These are phyloP conservation scores for Pterostichus madidus DNA, from an alignment of 2,888 invertebrate species.

Conservation along the genomic window DNA sequence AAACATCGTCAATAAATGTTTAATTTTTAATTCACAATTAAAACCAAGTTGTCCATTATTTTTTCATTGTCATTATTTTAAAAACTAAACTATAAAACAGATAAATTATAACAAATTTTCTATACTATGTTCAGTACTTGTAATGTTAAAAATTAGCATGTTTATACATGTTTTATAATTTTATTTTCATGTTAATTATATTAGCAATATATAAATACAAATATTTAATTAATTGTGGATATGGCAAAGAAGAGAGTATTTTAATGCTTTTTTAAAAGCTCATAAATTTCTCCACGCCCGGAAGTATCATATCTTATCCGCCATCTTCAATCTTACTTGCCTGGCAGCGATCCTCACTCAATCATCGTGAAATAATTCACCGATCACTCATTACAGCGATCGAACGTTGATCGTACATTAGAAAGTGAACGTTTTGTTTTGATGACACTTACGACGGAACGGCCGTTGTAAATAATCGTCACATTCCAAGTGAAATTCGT, in stretches of 20 bases:
- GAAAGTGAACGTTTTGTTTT: slow-evolving; percentile 52
- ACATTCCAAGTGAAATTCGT: slow-evolving; percentile 52
- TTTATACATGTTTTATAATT: too few species aligned
- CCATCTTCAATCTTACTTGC: slow-evolving; percentile 19
- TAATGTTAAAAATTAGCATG: too few species aligned
- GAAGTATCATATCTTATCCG: slow-evolving; percentile 4
- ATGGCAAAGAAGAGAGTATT: neutral
- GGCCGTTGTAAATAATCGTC: neutral
- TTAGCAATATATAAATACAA: too few species aligned
- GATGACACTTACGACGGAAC: slow-evolving; percentile 1
- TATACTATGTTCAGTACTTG: too few species aligned
- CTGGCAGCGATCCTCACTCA: neutral
- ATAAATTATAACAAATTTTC: too few species aligned
- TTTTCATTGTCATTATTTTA: too few species aligned
- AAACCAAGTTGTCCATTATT: too few species aligned
- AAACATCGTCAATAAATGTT: too few species aligned
- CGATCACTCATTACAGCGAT: neutral
- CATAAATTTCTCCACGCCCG: slow-evolving; percentile 5
- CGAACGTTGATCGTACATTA: slow-evolving; percentile 10
- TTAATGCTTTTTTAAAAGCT: slow-evolving; percentile 36
- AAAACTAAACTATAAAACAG: too few species aligned
- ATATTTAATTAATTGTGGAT: too few species aligned
- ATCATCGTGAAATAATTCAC: slow-evolving; percentile 10
- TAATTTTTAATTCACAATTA: too few species aligned
- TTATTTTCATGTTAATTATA: too few species aligned